Percentiles rank a stretch among this genome's conserved stretches.
phyloP scores from a whole-genome alignment of 2,888 invertebrate species.

The Patella pellucida region DNA sequence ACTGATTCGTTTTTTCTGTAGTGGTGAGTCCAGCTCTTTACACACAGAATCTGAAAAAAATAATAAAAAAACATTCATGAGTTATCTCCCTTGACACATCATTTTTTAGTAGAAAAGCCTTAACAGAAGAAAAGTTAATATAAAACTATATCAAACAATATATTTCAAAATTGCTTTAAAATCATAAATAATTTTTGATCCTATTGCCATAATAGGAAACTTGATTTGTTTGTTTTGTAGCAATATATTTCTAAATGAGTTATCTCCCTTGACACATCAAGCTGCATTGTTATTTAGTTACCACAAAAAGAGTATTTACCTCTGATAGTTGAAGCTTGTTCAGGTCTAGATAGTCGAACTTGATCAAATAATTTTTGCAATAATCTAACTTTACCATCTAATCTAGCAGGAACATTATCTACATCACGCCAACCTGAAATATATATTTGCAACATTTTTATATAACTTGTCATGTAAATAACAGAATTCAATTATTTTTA shows the following conservation, averaged over 20 bases:
- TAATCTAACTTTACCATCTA: slow-evolving; percentile 80
- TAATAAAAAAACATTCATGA: neutral
- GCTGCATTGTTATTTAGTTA: too few species aligned
- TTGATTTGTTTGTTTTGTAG: too few species aligned
- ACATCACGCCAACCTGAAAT: slow-evolving; percentile 87
- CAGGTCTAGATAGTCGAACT: slow-evolving; percentile 77
- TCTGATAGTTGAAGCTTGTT: slow-evolving; percentile 78
- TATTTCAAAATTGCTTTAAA: too few species aligned
- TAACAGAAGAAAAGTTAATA: neutral
- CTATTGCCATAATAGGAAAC: too few species aligned
- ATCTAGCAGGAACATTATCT: slow-evolving; percentile 79
- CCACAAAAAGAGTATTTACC: slow-evolving; percentile 41
- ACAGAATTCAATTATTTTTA: too few species aligned
- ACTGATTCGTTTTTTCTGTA: slow-evolving; percentile 76
- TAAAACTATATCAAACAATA: neutral
- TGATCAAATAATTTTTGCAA: slow-evolving; percentile 82
- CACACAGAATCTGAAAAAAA: slow-evolving; percentile 16
- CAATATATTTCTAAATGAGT: neutral
- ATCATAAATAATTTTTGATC: too few species aligned
- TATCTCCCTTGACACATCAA: slow-evolving; percentile 3
- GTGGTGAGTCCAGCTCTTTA: slow-evolving; percentile 50
- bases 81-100: slow-evolving; percentile 4
- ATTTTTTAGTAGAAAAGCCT: too few species aligned
- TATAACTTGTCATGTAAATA: neutral
- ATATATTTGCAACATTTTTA: neutral